A percentile compares a stretch with the other conserved stretches of the same genome.
Conservation (phyloP, 2,888 invertebrate genomes). For the Cantharis rustica region DNA sequence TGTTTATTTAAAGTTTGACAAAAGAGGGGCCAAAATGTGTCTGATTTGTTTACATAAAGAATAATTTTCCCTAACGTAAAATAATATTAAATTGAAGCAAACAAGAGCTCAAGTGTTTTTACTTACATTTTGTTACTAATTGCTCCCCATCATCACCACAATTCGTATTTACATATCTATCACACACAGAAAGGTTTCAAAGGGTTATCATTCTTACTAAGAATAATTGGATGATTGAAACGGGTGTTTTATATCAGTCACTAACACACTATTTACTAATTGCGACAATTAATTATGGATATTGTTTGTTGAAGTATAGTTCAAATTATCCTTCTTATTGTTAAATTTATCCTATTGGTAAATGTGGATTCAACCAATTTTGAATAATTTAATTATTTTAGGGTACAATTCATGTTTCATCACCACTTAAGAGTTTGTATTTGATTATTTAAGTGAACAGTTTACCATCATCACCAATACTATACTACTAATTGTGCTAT, state of each 20-base stretch:
- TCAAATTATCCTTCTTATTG: slow-evolving; percentile 47
- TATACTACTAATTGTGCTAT: background rate
- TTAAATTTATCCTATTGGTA: slow-evolving; percentile 31
- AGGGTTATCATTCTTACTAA: slow-evolving; percentile 54
- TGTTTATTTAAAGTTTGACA: slow-evolving; percentile 5
- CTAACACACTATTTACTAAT: slow-evolving; percentile 56
- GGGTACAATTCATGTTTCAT: slow-evolving; percentile 1
- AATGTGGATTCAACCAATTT: slow-evolving; percentile 6
- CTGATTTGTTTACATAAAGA: slow-evolving; percentile 23
- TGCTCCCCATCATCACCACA: slow-evolving; percentile 42
- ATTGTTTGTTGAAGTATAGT: slow-evolving; percentile 49
- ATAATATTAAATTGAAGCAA: slow-evolving; percentile 22
- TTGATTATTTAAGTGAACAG: background rate
- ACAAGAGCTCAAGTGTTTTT: slow-evolving; percentile 28
- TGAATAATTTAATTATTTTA: slow-evolving; percentile 14
- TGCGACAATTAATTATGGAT: slow-evolving; percentile 54
- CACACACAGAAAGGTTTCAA: slow-evolving; percentile 51
- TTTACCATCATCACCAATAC: background rate
- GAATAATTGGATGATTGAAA: slow-evolving; percentile 57
- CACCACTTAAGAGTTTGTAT: background rate
- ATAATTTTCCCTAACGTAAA: slow-evolving; percentile 5
- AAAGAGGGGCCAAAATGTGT: slow-evolving; percentile 5
- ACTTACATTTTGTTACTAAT: slow-evolving; percentile 45
- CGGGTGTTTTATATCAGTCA: slow-evolving; percentile 58
- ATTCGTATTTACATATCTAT: slow-evolving; percentile 54